A percentile compares a stretch with the other conserved stretches of the same genome.
These are phyloP conservation scores for Hemiscyllium ocellatum DNA, from an alignment of 2,113 vertebrate genomes.

Conservation along the genomic window DNA sequence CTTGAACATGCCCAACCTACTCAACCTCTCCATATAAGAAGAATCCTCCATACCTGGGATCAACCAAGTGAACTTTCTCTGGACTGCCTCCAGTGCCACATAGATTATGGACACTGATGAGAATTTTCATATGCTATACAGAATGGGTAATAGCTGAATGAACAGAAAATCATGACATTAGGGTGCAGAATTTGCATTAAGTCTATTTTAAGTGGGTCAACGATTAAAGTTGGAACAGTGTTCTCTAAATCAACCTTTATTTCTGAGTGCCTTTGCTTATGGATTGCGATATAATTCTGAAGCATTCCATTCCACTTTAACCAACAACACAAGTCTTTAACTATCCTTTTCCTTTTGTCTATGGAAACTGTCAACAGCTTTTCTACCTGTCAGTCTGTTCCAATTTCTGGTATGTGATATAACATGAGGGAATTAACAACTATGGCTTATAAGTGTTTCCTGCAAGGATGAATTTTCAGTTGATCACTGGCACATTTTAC, in stretches of 20 bases:
- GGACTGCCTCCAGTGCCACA: no score
- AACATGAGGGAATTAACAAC: not conserved
- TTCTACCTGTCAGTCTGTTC: constrained; percentile 8
- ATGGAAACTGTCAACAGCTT: not conserved
- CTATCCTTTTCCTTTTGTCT: not conserved
- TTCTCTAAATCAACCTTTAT: not conserved
- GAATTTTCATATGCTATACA: not conserved
- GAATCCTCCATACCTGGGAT: no score
- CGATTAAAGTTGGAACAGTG: not conserved
- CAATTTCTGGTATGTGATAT: not conserved
- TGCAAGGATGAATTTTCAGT: constrained; percentile 27
- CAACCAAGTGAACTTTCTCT: no score
- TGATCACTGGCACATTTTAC: not conserved
- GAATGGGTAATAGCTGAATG: not conserved
- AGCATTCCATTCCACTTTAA: not conserved
- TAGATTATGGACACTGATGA: not conserved
- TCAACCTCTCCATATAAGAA: no score
- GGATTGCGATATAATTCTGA: not conserved
- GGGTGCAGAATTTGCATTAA: not conserved
- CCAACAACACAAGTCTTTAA: not conserved
- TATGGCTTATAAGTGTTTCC: not conserved
- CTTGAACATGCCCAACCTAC: no score
- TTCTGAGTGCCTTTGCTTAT: not conserved
- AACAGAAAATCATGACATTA: not conserved
- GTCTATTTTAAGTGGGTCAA: not conserved